Percentiles rank a stretch among this genome's conserved stretches.
Evolutionary conservation across 2,797 vertebrate species (phyloP).

Genomic region (Tenualosa thibaudeaui): DNA sequence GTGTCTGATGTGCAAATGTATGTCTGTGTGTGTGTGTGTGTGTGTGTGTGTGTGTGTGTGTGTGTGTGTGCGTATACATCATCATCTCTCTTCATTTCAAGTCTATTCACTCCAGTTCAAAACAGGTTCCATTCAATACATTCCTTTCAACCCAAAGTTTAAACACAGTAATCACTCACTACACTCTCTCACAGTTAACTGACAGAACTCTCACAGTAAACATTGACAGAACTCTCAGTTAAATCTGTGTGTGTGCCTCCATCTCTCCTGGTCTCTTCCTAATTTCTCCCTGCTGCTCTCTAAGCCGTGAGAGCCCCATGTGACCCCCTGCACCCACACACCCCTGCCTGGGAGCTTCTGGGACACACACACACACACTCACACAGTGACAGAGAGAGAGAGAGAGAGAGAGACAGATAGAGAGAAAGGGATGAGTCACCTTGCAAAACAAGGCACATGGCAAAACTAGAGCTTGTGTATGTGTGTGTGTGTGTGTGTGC

Average conservation of each 20-base stretch:
- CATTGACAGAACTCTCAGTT: too few relatives aligned
- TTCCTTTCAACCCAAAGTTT: neutral
- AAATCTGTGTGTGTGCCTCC: neutral
- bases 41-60: neutral
- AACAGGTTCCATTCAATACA: neutral
- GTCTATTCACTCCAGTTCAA: neutral
- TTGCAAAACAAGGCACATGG: neutral
- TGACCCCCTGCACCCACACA: too few relatives aligned
- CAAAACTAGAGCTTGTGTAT: neutral
- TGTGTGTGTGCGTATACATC: neutral
- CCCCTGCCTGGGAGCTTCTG: too few relatives aligned
- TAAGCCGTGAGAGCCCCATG: too few relatives aligned
- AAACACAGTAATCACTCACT: neutral
- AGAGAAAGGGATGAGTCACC: neutral
- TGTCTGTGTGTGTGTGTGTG: neutral
- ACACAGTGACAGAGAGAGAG: neutral
- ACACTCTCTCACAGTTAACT: neutral
- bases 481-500: too few relatives aligned
- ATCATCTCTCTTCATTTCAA: neutral
- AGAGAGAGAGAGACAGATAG: neutral
- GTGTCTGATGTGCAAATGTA: neutral
- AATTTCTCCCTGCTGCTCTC: neutral
- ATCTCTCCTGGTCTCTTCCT: neutral
- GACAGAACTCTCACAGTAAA: too few relatives aligned
- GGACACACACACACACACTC: too few relatives aligned